Evolutionary conservation across 2,888 invertebrate species (phyloP), one percentile per base, ranked within the genome.

Genomic region (Nemotelus pantherinus): DNA sequence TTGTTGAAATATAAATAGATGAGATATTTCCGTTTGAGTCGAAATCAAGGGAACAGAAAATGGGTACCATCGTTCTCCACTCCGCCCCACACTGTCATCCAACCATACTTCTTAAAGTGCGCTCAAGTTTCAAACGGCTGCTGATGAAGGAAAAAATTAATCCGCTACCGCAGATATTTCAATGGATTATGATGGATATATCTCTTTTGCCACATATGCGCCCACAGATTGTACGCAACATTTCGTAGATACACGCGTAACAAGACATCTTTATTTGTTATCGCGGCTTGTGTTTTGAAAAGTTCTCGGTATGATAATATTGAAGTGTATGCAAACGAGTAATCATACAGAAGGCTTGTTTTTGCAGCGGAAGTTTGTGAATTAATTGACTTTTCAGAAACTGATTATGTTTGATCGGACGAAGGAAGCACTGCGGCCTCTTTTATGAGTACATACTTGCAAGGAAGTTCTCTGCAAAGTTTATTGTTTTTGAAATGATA

Each of bases 11-110:
- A 77, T 60, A 68, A 77, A 70, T 77, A 77, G 68, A 77, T 77
- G 77, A 77, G 68, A 60, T 77, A 70, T 77, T 77, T 77, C 77
- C 77, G 77, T 68, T 77, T 55, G 57, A 58, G n/a, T 72, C n/a
- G n/a, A 70, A 47, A 70, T 53, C 55, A 70, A 45, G 70, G 3
- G 43, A 53, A 70, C 55, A 70, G 55, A 41, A 70, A 67, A 67
- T 44, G 71, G 58, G 41, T n/a, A 4, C 25, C 25, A 25, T 25
- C 25, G 25, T 25, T 0, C 25, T 25, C 25, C 25, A 25, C 25
- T 25, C 25, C 25, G 25, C 25, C 25, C 25, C 25, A 25, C 58
- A 3, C 44, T 45, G 71, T 41, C 44, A 60, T 48, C 74, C 60
- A 60, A 74, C 63, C 63, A 48, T 10, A 45, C 43, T 45, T 25